Conservation (phyloP, 2,888 invertebrate species). For the Pseudococcus viburni region DNA sequence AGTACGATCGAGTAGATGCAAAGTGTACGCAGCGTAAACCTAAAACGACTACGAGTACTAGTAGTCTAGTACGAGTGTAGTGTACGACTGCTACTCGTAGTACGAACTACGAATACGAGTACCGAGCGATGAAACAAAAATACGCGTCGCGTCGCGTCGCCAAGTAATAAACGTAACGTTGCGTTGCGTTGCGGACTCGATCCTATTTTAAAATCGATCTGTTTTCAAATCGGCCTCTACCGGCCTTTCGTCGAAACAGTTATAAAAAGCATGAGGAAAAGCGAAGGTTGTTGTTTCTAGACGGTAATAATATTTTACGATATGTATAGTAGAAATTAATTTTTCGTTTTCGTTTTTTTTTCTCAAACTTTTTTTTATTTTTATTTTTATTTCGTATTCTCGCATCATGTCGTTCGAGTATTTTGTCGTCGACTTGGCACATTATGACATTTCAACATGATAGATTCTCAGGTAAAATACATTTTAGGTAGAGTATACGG, state of each 20-base stretch:
- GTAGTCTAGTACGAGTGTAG: too few species aligned
- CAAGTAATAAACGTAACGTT: too few species aligned
- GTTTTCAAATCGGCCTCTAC: conserved; percentile 54
- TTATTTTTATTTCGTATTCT: neutral
- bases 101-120: too few species aligned
- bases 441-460: conserved; percentile 26
- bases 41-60: too few species aligned
- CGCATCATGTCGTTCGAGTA: conserved; percentile 3
- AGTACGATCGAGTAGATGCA: too few species aligned
- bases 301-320: conserved; percentile 25
- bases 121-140: too few species aligned
- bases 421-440: neutral
- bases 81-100: too few species aligned
- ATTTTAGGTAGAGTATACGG: neutral
- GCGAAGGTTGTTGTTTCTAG: conserved; percentile 46
- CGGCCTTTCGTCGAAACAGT: conserved; percentile 50
- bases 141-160: too few species aligned
- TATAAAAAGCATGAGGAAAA: conserved; percentile 49
- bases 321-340: conserved; percentile 8
- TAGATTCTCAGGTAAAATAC: conserved; percentile 29
- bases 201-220: conserved; percentile 54
- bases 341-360: neutral
- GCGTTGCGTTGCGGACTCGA: neutral
- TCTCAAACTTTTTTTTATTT: neutral
- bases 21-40: too few species aligned